Evolutionary conservation across 2,888 invertebrate genomes (phyloP), one percentile per base, ranked within the genome.

Genomic region (Frankliniella intonsa): DNA sequence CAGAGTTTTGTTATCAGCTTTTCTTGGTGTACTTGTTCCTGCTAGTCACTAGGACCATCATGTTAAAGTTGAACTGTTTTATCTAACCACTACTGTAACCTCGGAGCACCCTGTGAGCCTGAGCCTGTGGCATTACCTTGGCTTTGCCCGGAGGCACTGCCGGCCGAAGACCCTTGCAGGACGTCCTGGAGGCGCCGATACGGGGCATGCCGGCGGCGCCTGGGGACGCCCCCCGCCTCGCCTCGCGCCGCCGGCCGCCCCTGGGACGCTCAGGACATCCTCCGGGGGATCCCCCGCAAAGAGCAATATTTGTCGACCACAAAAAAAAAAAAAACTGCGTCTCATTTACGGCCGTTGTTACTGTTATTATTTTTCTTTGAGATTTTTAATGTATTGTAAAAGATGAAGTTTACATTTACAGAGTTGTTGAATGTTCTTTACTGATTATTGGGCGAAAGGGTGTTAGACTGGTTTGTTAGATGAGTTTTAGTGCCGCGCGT

Each of bases 1-100:
- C 69, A 76, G 62, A 55, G 82, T 83, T 84, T 84, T 84, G 84
- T 84, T 84, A 84, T 83, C 80, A 83, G 83, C 84, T 83, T 84
- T 82, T 84, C 84, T 84, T 84, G 84, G 84, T 84, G 84, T 84
- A 84, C 83, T 84, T 83, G 84, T 84, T 84, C 84, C 84, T 84
- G 83, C 82, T 84, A 84, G 84, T 80, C 81, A 80, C 82, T 84
- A 84, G 84, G 83, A 83, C 83, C 76, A 81, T 81, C 83, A 83
- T 83, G 84, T 84, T 84, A 83, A 83, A 84, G 83, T 84, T 84
- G 82, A 83, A 84, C 82, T 84, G 84, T 84, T 84, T 83, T 83
- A 82, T 76, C 69, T 76, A 76, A 76, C 69, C 69, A 76, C 69
- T 76, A 76, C 69, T 76, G 69, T 76, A 76, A 76, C 69, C 69